A percentile compares a stretch with the other conserved stretches of the same genome.
phyloP scores from a whole-genome alignment of 2,888 invertebrate species.

The Electrophaes corylata region DNA sequence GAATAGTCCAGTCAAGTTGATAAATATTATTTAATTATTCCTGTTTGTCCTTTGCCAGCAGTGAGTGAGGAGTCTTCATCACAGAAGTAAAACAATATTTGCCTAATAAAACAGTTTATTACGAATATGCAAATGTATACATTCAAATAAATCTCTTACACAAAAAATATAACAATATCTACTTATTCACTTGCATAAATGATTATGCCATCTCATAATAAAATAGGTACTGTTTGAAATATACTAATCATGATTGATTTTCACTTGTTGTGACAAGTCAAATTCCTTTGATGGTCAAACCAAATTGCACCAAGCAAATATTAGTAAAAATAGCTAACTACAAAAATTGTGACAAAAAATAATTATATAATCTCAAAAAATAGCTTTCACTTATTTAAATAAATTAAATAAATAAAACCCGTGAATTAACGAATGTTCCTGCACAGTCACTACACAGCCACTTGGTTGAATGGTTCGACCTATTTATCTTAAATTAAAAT shows the following conservation, averaged over 20 bases:
- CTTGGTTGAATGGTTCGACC: slow-evolving; percentile 31
- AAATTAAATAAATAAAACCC: slow-evolving; percentile 23
- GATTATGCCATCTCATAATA: slow-evolving; percentile 11
- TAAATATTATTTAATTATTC: too few relatives aligned
- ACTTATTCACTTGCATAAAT: slow-evolving; percentile 6
- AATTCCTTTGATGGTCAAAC: neutral
- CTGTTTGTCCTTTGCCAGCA: too few relatives aligned
- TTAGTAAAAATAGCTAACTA: slow-evolving; percentile 1
- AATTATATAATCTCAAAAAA: slow-evolving; percentile 22
- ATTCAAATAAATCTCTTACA: slow-evolving; percentile 16
- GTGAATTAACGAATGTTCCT: slow-evolving; percentile 36
- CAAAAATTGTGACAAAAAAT: slow-evolving; percentile 12
- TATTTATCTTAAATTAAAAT: slow-evolving; percentile 24
- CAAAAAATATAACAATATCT: slow-evolving; percentile 4
- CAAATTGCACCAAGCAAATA: neutral
- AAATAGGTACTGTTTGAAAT: slow-evolving; percentile 28
- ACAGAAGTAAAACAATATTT: neutral
- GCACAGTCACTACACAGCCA: slow-evolving; percentile 54
- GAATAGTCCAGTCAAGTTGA: too few relatives aligned
- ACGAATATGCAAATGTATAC: slow-evolving; percentile 26
- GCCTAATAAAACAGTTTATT: slow-evolving; percentile 32
- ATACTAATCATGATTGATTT: slow-evolving; percentile 11
- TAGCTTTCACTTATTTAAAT: slow-evolving; percentile 9
- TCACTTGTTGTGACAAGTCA: neutral
- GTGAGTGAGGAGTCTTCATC: too few relatives aligned